Conservation (phyloP, 2,888 invertebrate species). For the Euproctis similis region DNA sequence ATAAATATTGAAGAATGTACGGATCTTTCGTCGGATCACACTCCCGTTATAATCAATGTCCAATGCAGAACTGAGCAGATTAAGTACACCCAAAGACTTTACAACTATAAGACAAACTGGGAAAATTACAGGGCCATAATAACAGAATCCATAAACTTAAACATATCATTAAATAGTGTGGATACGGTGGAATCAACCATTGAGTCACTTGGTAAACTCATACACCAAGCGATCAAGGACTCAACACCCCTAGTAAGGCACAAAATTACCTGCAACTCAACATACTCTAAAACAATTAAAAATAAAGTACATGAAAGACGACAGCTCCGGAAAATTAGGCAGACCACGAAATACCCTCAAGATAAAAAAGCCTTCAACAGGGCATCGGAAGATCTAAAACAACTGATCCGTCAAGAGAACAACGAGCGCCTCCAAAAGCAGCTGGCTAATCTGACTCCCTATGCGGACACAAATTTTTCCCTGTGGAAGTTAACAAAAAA, state of each 20-base stretch:
- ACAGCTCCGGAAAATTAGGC: not conserved
- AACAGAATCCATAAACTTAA: not conserved
- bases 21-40: not conserved
- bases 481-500: not conserved
- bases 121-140: no score
- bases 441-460: not conserved
- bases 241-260: no score
- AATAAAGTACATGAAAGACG: no score
- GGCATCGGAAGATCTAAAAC: not conserved
- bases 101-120: no score
- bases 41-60: not conserved
- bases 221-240: not conserved
- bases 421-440: not conserved
- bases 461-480: not conserved
- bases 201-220: not conserved
- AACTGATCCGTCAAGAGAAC: not conserved
- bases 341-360: not conserved
- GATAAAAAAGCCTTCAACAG: no score
- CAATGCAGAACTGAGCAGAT: not conserved
- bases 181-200: not conserved
- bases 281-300: no score
- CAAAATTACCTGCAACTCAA: no score
- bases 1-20: not conserved
- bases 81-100: no score
- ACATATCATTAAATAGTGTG: not conserved